Base-by-base conservation (phyloP, 1,140 invertebrate species). In the Drosophila rufa region DNA sequence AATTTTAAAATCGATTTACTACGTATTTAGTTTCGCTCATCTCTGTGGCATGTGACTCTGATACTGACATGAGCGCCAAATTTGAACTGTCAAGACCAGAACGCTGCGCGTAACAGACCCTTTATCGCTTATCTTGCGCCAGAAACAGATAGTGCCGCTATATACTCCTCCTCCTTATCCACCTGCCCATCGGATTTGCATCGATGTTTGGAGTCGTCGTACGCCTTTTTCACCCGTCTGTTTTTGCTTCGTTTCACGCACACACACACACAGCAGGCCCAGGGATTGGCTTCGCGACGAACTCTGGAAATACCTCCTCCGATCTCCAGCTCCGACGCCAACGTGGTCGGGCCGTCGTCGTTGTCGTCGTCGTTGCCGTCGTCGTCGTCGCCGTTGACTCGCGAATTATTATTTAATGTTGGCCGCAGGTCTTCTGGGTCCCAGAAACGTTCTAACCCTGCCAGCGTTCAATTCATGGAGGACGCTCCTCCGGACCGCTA, bases 331-430 rank as follows among this genome's bases (percentile, higher is more conserved):
- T 66, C 27, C 19, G 46, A 43, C 47, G 67, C 38, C 66, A 69
- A 69, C 61, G 61, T 66, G 25, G 62, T 67, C 47, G 61, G 30
- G 22, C 60, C 62, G 43, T 57, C 14, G 61, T 60, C n/a, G 30
- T 38, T 25, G 17, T 12, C 27, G 40, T 58, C 58, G 58, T 60
- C 50, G 15, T 43, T 45, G 8, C 33, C 50, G 60, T 57, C 36
- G 61, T 61, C 48, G 60, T 57, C 25, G 61, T 45, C 6, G 38
- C 50, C 25, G 58, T 58, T 59, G 27, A 40, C 60, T 56, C 69
- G 84, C 47, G 53, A 45, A 65, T 36, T 36, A 55, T 47, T 67
- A 79, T 76, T 90, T 85, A 85, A 90, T 90, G 85, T 90, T 87
- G 85, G 69, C 71, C 57, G 50, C 58, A 27, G 68, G 55, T 59